Base-by-base conservation (phyloP, 1,140 invertebrate species). In the Drosophila navojoa region DNA sequence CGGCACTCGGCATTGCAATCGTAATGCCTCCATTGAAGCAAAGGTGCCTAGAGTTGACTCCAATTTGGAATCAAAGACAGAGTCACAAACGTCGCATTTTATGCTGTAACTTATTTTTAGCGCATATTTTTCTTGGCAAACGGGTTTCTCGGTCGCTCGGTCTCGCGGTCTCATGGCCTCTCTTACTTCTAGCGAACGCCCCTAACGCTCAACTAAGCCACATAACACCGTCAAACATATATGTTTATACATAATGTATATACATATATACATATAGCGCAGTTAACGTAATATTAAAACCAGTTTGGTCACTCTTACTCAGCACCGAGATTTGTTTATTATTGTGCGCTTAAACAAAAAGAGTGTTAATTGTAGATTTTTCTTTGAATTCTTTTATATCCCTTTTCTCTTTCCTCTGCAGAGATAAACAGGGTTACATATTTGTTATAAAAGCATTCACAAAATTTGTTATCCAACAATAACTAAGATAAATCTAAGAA, bases 81-180 rank as follows among this genome's bases (percentile, higher is more conserved):
- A 58, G 38, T 45, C 53, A 44, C 55, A 19, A 16, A 50, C 44
- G n/a, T 50, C 50, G 50, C 63, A 63, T 57, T 77, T 71, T 47
- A 76, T 82, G 82, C 79, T 82, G 79, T 86, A 86, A 86, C 82
- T 87, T 86, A 81, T 87, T 87, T 87, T 87, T 87, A 86, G 82
- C 79, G 71, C 80, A 71, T 72, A 76, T 79, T 79, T 66, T 25
- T 60, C 58, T 55, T 52, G 76, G 57, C 15, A 86, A 86, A 86
- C 82, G 71, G 76, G 82, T 86, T 86, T 85, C 19, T 77, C 71
- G 52, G 72, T 76, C 61, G 55, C 61, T 70, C 55, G 67, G 82
- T 86, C 87, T 85, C 15, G 75, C 68, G 45, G 72, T 76, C 61
- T 57, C 61, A 64, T 54, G 67, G 71, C 76, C 61, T 76, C 71